Evolutionary conservation across 1,140 invertebrate genomes (phyloP).

Genomic region (Fopius arisanus): DNA sequence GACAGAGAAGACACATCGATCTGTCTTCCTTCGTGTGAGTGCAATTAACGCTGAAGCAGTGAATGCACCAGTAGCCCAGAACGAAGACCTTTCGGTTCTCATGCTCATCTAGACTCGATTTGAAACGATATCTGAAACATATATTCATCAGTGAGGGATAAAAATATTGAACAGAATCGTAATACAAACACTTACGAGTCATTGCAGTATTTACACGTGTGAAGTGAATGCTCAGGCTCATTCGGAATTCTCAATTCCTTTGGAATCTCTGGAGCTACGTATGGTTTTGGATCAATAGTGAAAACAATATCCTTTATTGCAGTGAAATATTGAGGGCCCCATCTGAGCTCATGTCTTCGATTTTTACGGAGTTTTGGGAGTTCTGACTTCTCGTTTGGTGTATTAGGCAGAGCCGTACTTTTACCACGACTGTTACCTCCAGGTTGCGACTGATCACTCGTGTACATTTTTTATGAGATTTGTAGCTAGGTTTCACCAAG

Average conservation of each 20-base stretch:
- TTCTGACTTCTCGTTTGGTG: not conserved
- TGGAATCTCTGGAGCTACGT: slow-evolving; percentile 12
- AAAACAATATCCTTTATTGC: slow-evolving; percentile 1
- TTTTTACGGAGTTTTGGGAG: not conserved
- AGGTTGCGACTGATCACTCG: not conserved
- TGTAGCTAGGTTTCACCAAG: not conserved
- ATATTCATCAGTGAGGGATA: not conserved
- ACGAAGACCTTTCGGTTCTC: slow-evolving; percentile 49
- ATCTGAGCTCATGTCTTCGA: not conserved
- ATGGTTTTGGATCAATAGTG: not conserved
- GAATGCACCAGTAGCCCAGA: slow-evolving; percentile 53
- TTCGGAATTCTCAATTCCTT: not conserved
- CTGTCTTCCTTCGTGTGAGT: slow-evolving; percentile 29
- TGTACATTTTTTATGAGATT: not conserved
- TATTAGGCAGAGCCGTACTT: not conserved
- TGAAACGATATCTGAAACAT: slow-evolving; percentile 41
- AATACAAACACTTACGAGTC: slow-evolving; percentile 12
- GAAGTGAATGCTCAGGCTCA: not conserved
- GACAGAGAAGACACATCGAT: slow-evolving; percentile 37
- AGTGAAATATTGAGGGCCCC: slow-evolving; percentile 5
- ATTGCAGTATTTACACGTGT: not conserved
- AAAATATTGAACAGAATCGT: no score
- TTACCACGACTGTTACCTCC: not conserved
- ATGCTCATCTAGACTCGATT: slow-evolving; percentile 49
- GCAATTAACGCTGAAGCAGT: slow-evolving; percentile 46